These are phyloP conservation scores for Microhierax caerulescens DNA, from an alignment of 2,797 vertebrate species.

Conservation along the genomic window DNA sequence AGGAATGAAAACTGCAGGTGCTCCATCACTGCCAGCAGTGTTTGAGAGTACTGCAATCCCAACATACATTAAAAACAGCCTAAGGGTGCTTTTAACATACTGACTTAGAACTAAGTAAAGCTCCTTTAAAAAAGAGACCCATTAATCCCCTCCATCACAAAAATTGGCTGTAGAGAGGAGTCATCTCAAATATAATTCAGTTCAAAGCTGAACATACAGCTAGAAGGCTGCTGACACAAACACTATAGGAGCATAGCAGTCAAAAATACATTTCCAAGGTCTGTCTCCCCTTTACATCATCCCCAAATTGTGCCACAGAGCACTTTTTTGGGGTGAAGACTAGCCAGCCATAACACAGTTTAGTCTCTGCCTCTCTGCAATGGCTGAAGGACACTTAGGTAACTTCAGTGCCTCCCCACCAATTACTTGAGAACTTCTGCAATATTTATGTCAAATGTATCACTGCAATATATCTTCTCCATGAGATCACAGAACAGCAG, in stretches of 20 bases:
- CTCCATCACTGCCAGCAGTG: background rate
- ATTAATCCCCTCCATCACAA: background rate
- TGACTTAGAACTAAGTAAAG: background rate
- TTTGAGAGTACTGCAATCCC: background rate
- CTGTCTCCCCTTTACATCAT: background rate
- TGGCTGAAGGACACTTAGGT: background rate
- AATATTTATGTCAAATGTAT: background rate
- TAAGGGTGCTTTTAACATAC: background rate
- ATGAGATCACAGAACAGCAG: background rate
- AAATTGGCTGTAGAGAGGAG: background rate
- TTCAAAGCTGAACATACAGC: conserved; percentile 13
- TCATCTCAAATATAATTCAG: background rate
- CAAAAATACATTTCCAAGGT: background rate
- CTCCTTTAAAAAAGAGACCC: background rate
- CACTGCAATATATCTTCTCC: background rate
- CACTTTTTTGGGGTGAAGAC: background rate
- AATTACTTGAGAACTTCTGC: background rate
- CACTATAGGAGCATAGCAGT: background rate
- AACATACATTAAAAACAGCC: conserved; percentile 3
- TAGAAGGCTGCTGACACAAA: background rate
- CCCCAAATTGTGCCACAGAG: background rate
- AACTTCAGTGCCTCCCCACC: background rate
- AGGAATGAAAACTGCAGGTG: background rate
- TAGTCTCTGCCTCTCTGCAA: background rate
- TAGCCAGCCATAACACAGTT: background rate